phyloP scores from a whole-genome alignment of 2,113 vertebrate genomes.

The Solenodon paradoxus region DNA sequence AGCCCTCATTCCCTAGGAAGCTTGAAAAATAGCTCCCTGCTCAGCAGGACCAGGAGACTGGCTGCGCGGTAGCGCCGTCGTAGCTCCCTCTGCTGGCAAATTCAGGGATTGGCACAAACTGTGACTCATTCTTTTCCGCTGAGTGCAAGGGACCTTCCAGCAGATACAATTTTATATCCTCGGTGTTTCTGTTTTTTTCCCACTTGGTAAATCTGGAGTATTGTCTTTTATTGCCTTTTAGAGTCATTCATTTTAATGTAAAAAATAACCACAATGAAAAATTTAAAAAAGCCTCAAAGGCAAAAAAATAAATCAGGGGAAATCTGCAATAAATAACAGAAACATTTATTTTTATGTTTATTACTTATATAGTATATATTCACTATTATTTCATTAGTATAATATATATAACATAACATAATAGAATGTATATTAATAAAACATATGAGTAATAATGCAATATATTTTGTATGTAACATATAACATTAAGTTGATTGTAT shows the following conservation, averaged over 20 bases:
- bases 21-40: neutral
- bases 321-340: neutral
- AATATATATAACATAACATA: too few relatives aligned
- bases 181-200: neutral
- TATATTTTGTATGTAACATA: too few relatives aligned
- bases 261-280: neutral
- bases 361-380: too few relatives aligned
- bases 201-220: neutral
- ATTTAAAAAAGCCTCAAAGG: neutral
- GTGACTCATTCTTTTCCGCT: neutral
- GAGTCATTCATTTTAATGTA: neutral
- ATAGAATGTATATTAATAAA: too few relatives aligned
- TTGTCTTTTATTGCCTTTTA: neutral
- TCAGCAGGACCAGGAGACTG: rapidly evolving
- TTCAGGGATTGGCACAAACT: neutral
- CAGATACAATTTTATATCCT: neutral
- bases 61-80: rapidly evolving
- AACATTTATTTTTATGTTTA: too few relatives aligned
- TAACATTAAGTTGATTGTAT: too few relatives aligned
- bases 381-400: too few relatives aligned
- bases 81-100: neutral
- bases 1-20: too few relatives aligned
- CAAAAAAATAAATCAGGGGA: neutral
- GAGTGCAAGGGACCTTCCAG: neutral
- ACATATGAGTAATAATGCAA: too few relatives aligned